Evolutionary conservation across 2,113 vertebrate species (phyloP).

Genomic region (Sialia sialis): DNA sequence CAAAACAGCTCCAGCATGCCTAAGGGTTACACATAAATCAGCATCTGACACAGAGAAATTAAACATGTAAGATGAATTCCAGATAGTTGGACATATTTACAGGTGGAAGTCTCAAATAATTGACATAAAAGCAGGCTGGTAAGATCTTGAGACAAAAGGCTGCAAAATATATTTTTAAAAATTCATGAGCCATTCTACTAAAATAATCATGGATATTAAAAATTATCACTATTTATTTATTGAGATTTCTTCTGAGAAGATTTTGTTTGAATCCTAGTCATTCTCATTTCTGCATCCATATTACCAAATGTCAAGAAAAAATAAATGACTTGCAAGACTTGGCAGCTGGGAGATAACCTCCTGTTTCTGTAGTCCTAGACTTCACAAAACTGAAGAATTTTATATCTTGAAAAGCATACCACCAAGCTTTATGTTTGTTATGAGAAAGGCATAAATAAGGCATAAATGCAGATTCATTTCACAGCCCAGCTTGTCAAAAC

Average conservation of each 20-base stretch:
- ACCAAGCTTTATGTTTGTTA: not conserved
- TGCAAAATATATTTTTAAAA: not conserved
- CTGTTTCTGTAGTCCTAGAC: not conserved
- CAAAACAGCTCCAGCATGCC: not conserved
- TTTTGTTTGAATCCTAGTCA: not conserved
- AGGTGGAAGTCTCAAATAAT: not conserved
- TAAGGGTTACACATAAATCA: not conserved
- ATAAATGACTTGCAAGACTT: not conserved
- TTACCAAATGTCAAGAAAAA: not conserved
- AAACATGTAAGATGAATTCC: not conserved
- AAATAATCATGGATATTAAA: not conserved
- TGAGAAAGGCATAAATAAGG: not conserved
- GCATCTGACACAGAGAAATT: not conserved
- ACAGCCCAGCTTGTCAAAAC: not conserved
- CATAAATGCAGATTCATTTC: not conserved
- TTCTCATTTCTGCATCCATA: not conserved
- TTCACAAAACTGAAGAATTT: not conserved
- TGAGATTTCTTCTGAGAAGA: not conserved
- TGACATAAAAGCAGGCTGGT: not conserved
- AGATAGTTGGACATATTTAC: not conserved
- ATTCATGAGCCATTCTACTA: not conserved
- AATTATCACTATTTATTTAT: not conserved
- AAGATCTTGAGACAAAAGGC: not conserved
- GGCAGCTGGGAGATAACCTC: not conserved
- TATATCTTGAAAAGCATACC: not conserved